A percentile compares a stretch with the other conserved stretches of the same genome.
Evolutionary conservation across 2,797 vertebrate species (phyloP).

Genomic region (Peromyscus eremicus): DNA sequence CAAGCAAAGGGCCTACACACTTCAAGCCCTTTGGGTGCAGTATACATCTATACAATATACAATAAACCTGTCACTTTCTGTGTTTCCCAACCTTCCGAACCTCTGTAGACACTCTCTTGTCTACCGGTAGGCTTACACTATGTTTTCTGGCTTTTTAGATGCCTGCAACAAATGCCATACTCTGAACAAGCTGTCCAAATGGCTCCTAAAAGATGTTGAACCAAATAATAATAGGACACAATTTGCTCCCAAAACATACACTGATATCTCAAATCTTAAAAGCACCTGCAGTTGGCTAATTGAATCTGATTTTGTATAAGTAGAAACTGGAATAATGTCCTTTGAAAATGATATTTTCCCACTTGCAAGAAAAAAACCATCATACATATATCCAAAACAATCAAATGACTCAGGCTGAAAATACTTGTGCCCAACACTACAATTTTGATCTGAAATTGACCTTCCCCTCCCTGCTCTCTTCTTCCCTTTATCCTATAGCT

Average conservation of each 20-base stretch:
- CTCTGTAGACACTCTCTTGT: background rate
- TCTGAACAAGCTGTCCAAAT: background rate
- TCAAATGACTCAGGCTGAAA: background rate
- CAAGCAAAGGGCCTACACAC: background rate
- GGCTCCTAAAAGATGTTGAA: background rate
- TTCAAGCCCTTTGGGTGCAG: background rate
- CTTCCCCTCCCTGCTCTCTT: background rate
- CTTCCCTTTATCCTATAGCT: background rate
- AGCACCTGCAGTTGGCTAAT: background rate
- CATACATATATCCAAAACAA: background rate
- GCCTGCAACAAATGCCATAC: background rate
- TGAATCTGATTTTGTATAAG: conserved; percentile 14
- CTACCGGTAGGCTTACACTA: background rate
- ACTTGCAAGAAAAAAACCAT: conserved; percentile 18
- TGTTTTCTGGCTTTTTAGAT: conserved; percentile 15
- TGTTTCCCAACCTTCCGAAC: background rate
- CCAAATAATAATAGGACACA: background rate
- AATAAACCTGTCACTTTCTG: background rate
- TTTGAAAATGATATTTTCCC: background rate
- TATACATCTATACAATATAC: background rate
- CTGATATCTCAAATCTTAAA: background rate
- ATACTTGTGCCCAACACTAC: conserved; percentile 7
- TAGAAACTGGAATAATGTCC: background rate
- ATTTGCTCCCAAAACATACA: background rate
- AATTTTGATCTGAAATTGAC: background rate